Base-by-base conservation (phyloP, 1,140 invertebrate genomes). In the Pristionchus pacificus region DNA sequence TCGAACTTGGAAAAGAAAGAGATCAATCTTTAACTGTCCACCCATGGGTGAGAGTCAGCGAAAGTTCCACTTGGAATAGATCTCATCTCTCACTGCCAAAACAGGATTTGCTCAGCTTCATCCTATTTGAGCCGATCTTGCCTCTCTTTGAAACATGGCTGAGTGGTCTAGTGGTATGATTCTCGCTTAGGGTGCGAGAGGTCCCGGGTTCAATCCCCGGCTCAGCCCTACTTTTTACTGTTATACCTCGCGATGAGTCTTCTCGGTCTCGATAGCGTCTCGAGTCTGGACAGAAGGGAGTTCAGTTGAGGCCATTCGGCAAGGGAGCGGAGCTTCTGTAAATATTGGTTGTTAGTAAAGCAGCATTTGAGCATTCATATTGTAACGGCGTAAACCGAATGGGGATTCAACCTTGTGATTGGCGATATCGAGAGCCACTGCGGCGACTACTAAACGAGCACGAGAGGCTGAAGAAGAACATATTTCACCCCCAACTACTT, bases 121-220 rank as follows among this genome's bases (percentile, higher is more conserved):
- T n/a, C n/a, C n/a, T n/a, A n/a, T n/a, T n/a, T n/a, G n/a, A n/a
- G n/a, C n/a, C n/a, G n/a, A n/a, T n/a, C n/a, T n/a, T n/a, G n/a
- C n/a, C n/a, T n/a, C n/a, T n/a, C n/a, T n/a, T n/a, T n/a, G n/a
- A n/a, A n/a, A n/a, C n/a, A n/a, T n/a, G n/a, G n/a, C n/a, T n/a
- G n/a, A n/a, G n/a, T 77, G 75, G 79, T 81, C 77, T 79, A 79
- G 77, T 80, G 77, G 76, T 79, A 79, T 79, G 78, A 79, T 79
- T 79, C 78, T 79, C 78, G 78, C 78, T 79, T 79, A 80, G 78
- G 78, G 78, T 79, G 78, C 78, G 78, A 79, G 78, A 79, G 78
- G 78, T 75, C 79, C 78, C 79, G 78, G 77, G 72, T 78, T 78
- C 77, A 77, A 78, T 79, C 77, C 71, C 76, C 76, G 76, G 76